These are phyloP conservation scores for Chaetoderma sp. DNA, from an alignment of 2,888 invertebrate species.

Conservation along the genomic window DNA sequence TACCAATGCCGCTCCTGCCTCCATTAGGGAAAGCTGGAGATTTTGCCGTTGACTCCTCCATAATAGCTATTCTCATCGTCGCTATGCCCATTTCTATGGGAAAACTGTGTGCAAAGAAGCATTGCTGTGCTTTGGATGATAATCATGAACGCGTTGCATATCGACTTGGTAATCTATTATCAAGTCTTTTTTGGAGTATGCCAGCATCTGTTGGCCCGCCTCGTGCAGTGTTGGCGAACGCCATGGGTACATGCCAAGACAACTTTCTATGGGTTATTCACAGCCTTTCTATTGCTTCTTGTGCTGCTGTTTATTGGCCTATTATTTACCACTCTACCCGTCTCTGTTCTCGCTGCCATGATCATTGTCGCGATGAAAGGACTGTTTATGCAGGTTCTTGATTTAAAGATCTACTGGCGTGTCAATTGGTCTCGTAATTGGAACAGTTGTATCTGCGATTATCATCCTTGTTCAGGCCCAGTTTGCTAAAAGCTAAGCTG, in stretches of 20 bases:
- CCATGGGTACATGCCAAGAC: constrained; percentile 64
- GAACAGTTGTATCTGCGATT: constrained; percentile 57
- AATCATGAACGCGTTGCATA: constrained; percentile 70
- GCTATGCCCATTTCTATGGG: constrained; percentile 67
- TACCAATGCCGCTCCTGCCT: constrained; percentile 59
- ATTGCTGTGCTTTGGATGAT: constrained; percentile 68
- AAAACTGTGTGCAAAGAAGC: constrained; percentile 68
- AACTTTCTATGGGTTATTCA: constrained; percentile 55
- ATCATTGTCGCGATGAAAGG: constrained; percentile 70
- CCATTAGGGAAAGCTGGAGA: constrained; percentile 44
- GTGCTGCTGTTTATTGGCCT: constrained; percentile 62
- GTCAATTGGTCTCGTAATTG: constrained; percentile 73
- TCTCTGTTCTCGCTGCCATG: constrained; percentile 68
- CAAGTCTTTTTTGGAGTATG: constrained; percentile 69
- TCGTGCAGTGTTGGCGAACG: constrained; percentile 59
- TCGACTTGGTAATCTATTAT: constrained; percentile 66
- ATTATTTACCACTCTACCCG: constrained; percentile 61
- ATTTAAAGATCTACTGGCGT: constrained; percentile 80
- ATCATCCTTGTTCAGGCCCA: constrained; percentile 62
- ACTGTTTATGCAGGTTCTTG: constrained; percentile 76
- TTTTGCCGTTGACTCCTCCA: constrained; percentile 59
- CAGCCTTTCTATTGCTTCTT: constrained; percentile 56
- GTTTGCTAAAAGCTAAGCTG: constrained; percentile 56
- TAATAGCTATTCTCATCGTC: constrained; percentile 64
- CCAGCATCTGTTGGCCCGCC: constrained; percentile 69